Base-by-base conservation (phyloP, 2,888 invertebrate genomes). In the Helleia helle region DNA sequence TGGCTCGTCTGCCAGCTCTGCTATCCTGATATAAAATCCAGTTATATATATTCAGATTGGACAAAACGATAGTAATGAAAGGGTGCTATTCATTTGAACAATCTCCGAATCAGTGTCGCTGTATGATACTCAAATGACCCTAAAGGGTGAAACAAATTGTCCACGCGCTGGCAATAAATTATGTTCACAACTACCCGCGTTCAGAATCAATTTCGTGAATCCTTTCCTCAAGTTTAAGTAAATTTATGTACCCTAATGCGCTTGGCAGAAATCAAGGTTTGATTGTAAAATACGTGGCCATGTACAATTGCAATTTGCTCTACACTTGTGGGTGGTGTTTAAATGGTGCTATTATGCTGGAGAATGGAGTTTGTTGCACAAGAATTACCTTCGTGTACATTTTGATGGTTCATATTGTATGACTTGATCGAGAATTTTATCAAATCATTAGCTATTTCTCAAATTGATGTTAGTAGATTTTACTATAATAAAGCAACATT, bases 211-310 rank as follows among this genome's bases (percentile, higher is more conserved):
- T 70, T 64, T 60, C 53, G 59, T 60, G 60, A 58, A 62, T 57
- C 63, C 70, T 67, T 67, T 67, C 62, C 60, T 61, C 61, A 60
- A 65, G 65, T 70, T 70, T 70, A 65, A 67, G 71, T 63, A 70
- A 75, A 75, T 75, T 74, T 73, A 72, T 74, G 69, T 68, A 71
- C 75, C 73, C 73, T 73, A 74, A 72, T 76, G 68, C 68, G 67
- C 62, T 65, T 71, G 70, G 71, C 73, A 72, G 74, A 75, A 80
- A 79, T 80, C 76, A 80, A 76, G 74, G 71, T 80, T 76, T 75
- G 79, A 77, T 80, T 77, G 77, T 79, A 70, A 71, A 70, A 73
- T 75, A 72, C 71, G 67, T 60, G 67, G 66, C 69, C 66, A 70
- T 71, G 73, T 71, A 72, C 68, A 66, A 71, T 73, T 72, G 76